Conservation (phyloP, 2,113 vertebrate genomes). For the Puma concolor region DNA sequence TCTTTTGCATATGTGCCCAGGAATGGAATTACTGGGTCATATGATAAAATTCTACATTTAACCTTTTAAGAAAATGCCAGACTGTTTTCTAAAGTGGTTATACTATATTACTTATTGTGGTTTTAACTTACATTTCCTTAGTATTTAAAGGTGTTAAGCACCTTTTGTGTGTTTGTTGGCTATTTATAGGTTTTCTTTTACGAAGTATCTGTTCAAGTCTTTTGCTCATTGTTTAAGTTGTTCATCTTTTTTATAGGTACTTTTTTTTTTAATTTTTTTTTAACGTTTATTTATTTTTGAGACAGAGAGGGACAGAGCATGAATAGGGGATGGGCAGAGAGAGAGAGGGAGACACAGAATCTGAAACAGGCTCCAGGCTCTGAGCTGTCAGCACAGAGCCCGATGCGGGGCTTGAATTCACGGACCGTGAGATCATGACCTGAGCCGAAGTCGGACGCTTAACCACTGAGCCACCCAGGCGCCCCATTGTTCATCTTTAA, state of each 20-base stretch:
- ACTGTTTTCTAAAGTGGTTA: not conserved
- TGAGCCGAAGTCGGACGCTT: too few relatives aligned
- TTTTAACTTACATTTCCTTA: not conserved
- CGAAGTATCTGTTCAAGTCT: not conserved
- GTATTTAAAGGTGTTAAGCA: not conserved
- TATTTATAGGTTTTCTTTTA: not conserved
- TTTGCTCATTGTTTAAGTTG: not conserved
- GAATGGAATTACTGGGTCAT: not conserved
- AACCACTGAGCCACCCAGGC: too few relatives aligned
- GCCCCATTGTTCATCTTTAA: not conserved
- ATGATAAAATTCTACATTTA: not conserved
- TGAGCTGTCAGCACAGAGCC: too few relatives aligned
- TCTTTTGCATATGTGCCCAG: not conserved
- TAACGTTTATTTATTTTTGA: too few relatives aligned
- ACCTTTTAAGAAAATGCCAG: not conserved
- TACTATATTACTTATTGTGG: not conserved
- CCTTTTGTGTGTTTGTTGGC: not conserved
- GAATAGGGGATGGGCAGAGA: too few relatives aligned
- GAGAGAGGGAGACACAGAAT: too few relatives aligned
- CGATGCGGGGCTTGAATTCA: too few relatives aligned
- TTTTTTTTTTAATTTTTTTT: too few relatives aligned
- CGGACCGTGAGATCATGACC: too few relatives aligned
- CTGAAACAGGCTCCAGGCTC: too few relatives aligned
- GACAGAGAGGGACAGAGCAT: too few relatives aligned
- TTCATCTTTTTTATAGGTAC: not conserved